phyloP scores from a whole-genome alignment of 1,140 invertebrate genomes.

The Apis mellifera region DNA sequence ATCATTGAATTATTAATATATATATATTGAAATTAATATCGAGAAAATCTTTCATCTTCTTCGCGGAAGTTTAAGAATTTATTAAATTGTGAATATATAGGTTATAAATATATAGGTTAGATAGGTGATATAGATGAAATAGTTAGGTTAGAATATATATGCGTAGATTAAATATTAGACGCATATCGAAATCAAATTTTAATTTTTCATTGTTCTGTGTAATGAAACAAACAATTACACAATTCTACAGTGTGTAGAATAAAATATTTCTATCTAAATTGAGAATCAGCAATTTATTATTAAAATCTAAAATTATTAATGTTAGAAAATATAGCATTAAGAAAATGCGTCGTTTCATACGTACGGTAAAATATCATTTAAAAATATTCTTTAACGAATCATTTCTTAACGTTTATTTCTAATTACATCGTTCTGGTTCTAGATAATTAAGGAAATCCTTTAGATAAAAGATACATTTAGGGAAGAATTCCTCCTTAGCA shows the following conservation, averaged over 20 bases:
- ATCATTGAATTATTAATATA: too few species aligned
- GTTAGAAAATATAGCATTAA: background rate
- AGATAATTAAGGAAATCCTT: slow-evolving; percentile 28
- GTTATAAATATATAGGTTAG: too few species aligned
- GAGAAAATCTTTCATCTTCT: too few species aligned
- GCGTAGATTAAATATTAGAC: too few species aligned
- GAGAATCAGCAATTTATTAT: background rate
- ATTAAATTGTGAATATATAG: too few species aligned
- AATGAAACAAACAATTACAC: background rate
- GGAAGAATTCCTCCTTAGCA: background rate
- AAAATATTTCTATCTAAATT: too few species aligned
- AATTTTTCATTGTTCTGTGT: background rate
- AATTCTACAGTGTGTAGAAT: too few species aligned
- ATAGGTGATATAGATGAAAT: too few species aligned
- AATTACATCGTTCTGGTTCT: slow-evolving; percentile 27
- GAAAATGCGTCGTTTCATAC: background rate
- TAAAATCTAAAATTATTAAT: background rate
- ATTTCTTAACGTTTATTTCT: slow-evolving; percentile 17
- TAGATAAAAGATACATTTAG: slow-evolving; percentile 25
- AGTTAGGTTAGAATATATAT: too few species aligned
- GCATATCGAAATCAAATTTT: too few species aligned
- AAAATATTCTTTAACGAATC: slow-evolving; percentile 6
- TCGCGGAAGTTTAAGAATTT: too few species aligned
- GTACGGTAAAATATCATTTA: background rate
- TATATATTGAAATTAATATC: too few species aligned